A percentile compares a stretch with the other conserved stretches of the same genome.
phyloP scores from a whole-genome alignment of 2,113 vertebrate genomes.

The Hydrolagus affinis region DNA sequence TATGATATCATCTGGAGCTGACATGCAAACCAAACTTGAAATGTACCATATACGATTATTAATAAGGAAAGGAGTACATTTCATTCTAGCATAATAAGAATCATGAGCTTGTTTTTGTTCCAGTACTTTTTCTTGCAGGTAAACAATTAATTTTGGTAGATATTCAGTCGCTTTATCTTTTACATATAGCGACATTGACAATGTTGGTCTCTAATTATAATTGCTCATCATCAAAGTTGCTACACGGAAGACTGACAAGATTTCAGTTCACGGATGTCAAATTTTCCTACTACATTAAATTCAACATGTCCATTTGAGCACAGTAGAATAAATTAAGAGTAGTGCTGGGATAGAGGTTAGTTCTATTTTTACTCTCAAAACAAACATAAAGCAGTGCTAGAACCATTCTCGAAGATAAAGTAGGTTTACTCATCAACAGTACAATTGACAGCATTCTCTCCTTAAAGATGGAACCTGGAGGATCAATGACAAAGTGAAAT shows the following conservation, averaged over 20 bases:
- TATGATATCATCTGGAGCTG: conserved; percentile 7
- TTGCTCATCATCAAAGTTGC: too few species aligned
- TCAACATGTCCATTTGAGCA: too few species aligned
- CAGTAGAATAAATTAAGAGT: too few species aligned
- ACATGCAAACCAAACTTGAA: conserved; percentile 8
- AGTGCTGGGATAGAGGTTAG: neutral
- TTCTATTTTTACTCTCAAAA: neutral
- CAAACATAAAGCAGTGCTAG: neutral
- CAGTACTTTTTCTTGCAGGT: too few species aligned
- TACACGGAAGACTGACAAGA: too few species aligned
- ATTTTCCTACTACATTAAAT: too few species aligned
- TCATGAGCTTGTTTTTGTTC: neutral
- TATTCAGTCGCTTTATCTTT: too few species aligned
- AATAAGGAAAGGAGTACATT: neutral
- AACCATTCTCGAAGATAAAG: neutral
- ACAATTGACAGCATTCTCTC: neutral
- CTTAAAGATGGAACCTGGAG: neutral
- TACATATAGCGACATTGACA: too few species aligned
- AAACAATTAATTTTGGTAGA: too few species aligned
- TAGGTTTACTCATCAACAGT: neutral
- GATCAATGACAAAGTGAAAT: neutral
- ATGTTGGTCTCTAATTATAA: too few species aligned
- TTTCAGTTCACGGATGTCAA: too few species aligned
- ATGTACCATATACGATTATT: neutral
- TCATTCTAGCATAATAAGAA: neutral